These are phyloP conservation scores for Ciconia maguari DNA, from an alignment of 2,113 vertebrate genomes.

Conservation along the genomic window DNA sequence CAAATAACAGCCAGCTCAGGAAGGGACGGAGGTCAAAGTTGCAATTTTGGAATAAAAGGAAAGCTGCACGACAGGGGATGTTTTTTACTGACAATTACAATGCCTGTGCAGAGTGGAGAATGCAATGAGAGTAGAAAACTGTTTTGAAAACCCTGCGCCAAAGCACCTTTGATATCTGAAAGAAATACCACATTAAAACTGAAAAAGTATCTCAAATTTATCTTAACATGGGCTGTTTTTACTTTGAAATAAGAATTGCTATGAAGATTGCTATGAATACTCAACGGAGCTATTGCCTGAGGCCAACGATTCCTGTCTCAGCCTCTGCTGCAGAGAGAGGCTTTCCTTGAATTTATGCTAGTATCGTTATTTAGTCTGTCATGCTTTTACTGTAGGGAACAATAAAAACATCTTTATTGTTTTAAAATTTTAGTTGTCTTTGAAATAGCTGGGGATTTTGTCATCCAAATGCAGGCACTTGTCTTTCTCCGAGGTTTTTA, in stretches of 20 bases:
- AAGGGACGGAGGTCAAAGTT: background rate
- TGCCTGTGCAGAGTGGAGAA: background rate
- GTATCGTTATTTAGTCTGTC: slow-evolving; percentile 29
- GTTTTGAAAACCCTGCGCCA: background rate
- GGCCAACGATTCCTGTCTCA: background rate
- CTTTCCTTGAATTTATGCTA: slow-evolving; percentile 22
- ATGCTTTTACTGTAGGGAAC: slow-evolving; percentile 37
- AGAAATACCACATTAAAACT: background rate
- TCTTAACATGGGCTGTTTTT: background rate
- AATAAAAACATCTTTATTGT: slow-evolving; percentile 43
- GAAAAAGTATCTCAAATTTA: background rate
- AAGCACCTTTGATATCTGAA: background rate
- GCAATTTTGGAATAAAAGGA: background rate
- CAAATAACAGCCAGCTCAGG: background rate
- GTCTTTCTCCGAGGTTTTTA: slow-evolving; percentile 49
- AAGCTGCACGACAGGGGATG: background rate
- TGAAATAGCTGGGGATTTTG: slow-evolving; percentile 36
- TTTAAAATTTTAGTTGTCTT: slow-evolving; percentile 59
- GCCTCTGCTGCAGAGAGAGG: background rate
- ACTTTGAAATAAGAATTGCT: slow-evolving; percentile 12
- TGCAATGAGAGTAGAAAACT: background rate
- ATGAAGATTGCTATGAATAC: background rate
- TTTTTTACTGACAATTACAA: background rate
- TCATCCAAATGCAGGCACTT: slow-evolving; percentile 42
- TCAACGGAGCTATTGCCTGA: background rate